phyloP scores from a whole-genome alignment of 2,113 vertebrate genomes.

The Telmatochromis sp. region DNA sequence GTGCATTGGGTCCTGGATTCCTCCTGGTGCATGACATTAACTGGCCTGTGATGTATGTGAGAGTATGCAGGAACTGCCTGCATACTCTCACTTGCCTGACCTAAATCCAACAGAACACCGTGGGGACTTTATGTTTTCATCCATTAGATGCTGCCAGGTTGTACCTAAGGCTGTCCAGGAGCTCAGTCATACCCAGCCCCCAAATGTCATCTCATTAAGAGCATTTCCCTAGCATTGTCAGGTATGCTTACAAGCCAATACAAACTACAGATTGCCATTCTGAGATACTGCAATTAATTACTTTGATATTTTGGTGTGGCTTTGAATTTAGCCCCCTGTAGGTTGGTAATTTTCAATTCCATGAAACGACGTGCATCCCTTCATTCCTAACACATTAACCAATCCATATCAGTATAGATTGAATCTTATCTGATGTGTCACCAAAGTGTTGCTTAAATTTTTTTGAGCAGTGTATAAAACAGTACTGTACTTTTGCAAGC shows the following conservation, averaged over 20 bases:
- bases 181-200: not conserved
- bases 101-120: not conserved
- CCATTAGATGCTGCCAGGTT: not conserved
- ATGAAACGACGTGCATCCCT: not conserved
- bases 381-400: not conserved
- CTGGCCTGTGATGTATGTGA: not conserved
- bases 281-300: not conserved
- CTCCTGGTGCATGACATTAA: not conserved
- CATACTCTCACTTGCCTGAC: not conserved
- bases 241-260: not conserved
- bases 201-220: not conserved
- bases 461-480: not conserved
- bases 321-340: not conserved
- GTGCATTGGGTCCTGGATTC: not conserved
- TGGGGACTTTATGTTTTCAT: not conserved
- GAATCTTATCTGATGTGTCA: not conserved
- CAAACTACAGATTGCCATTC: not conserved
- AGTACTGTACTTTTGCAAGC: not conserved
- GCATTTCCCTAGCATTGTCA: not conserved
- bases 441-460: not conserved
- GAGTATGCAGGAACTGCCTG: not conserved
- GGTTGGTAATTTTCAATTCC: not conserved
- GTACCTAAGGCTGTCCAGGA: not conserved
- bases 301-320: not conserved
- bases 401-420: not conserved